Base-by-base conservation (phyloP, 2,113 vertebrate genomes). In the Ginglymostoma cirratum region DNA sequence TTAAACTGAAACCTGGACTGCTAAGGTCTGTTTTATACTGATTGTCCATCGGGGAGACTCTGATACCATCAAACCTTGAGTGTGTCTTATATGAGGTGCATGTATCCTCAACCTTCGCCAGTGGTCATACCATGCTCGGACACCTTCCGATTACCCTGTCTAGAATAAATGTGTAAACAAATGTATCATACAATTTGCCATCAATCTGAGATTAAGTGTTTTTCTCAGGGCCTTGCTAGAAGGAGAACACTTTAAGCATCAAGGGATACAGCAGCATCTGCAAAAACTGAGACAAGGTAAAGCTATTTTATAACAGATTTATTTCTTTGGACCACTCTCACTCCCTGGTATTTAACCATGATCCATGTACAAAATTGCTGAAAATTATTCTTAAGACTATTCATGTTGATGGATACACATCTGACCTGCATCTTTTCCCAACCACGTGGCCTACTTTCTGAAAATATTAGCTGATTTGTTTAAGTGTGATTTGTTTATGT, bases 221-320 rank as follows among this genome's bases (percentile, higher is more conserved):
- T 96, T 61, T 96, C 96, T 93, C 96, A 99, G 99, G 96, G 98
- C 99, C 96, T 98, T 99, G 72, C 96, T 99, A 96, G 98, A 99
- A 97, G 98, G 98, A 86, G 98, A 99, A 96, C 98, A 52, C 2
- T 0, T 14, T 24, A 70, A 95, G 34, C 42, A 76, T 30, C 69
- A 72, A 27, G 42, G 38, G 67, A 52, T 72, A 30, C 10, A 19
- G 15, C 42, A 76, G 42, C 67, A 95, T 1, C 45, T 72, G 14
- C 69, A 27, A 48, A 72, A 95, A 27, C 30, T 17, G 67, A 95
- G 42, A 48, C 69, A 52, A 95, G 69, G 94, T 95, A 70, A 72
- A 94, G 30, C 12, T 94, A 27, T 66, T 94, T 94, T 55, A 52
- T 23, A 93, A 69, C 17, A 17, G 66, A 69, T 94, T 45, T 69